Base-by-base conservation (phyloP, 1,140 invertebrate species). In the Charaxes varanes region DNA sequence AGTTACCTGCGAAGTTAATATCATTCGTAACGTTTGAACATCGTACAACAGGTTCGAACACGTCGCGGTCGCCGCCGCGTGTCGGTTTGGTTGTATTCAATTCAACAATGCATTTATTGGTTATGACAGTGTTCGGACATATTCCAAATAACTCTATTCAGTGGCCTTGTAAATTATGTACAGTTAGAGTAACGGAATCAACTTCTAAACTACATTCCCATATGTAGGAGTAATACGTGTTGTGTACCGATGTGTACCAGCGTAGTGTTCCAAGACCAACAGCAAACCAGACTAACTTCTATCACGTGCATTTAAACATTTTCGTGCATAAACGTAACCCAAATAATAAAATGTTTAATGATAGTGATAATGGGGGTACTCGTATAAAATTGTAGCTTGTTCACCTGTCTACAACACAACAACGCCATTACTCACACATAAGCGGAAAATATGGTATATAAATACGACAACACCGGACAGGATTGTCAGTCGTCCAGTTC, bases 1-100 rank as follows among this genome's bases (percentile, higher is more conserved):
- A 94, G 88, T 94, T 94, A 84, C 92, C 93, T 95, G 87, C 60
- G 72, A 67, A 83, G 58, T 68, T 56, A 76, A 72, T 50, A 71
- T 62, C 41, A 69, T 62, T 63, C 60, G 57, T 68, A 76, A 62
- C 60, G 54, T 50, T 55, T 51, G 51, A 50, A 53, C 50, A 41
- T 51, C 53, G 30, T 47, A 47, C 53, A 55, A 55, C 53, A 40
- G 32, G 31, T 21, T 2, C n/a, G n/a, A n/a, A n/a, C 16, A 33
- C 10, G 13, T 26, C 5, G n/a, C 5, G n/a, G n/a, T n/a, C n/a
- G n/a, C n/a, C n/a, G n/a, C n/a, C n/a, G n/a, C n/a, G 31, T 35
- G 43, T 51, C n/a, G n/a, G n/a, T n/a, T n/a, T n/a, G n/a, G 44
- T 49, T 55, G 31, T 38, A 33, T 28, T 46, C 24, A 26, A 35